phyloP scores from a whole-genome alignment of 1,140 invertebrate species.

The Ericerus pela region DNA sequence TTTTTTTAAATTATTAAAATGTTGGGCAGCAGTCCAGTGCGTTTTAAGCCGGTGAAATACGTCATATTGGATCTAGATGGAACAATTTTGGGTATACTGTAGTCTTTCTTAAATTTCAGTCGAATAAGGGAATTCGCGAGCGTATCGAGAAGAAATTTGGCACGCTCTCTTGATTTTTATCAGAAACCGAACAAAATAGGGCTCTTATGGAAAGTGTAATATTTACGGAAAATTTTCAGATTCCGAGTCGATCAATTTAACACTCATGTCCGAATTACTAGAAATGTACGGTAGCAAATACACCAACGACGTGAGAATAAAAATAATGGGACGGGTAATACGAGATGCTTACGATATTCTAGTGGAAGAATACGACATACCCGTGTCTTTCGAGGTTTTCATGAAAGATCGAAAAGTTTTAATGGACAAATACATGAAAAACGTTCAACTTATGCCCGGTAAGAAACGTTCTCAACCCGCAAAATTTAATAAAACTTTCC shows the following conservation, averaged over 20 bases:
- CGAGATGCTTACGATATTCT: not conserved
- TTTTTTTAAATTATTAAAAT: too few species aligned
- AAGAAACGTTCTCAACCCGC: not conserved
- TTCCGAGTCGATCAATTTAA: too few species aligned
- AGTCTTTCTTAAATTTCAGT: too few species aligned
- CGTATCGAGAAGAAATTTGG: too few species aligned
- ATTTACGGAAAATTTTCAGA: too few species aligned
- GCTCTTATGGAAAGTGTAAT: not conserved
- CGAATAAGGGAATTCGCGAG: too few species aligned
- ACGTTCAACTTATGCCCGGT: not conserved
- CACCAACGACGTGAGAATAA: not conserved
- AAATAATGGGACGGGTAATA: not conserved
- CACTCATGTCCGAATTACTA: not conserved
- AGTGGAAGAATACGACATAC: not conserved
- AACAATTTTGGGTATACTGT: not conserved
- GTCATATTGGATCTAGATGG: not conserved
- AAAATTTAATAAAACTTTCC: too few species aligned
- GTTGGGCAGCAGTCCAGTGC: not conserved
- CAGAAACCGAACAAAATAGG: not conserved
- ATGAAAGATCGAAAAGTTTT: not conserved
- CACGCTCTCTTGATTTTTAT: not conserved
- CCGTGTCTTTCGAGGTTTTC: not conserved
- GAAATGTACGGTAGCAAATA: not conserved
- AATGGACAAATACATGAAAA: not conserved
- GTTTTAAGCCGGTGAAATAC: not conserved